phyloP scores from a whole-genome alignment of 2,113 vertebrate species.

The Etheostoma spectabile region DNA sequence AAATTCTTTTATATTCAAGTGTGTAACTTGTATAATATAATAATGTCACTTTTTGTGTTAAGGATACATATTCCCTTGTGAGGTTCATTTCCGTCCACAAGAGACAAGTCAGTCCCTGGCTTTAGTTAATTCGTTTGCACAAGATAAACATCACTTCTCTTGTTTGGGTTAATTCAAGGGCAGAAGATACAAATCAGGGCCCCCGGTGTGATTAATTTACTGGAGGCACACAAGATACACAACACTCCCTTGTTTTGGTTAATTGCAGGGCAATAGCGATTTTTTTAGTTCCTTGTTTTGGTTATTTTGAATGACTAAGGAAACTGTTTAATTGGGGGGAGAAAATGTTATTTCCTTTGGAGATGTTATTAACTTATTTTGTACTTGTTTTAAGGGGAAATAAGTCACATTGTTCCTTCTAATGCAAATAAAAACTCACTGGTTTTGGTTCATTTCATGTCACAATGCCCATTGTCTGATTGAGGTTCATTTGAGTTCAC shows the following conservation, averaged over 20 bases:
- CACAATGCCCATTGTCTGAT: neutral
- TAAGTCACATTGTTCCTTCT: neutral
- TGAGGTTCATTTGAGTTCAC: neutral
- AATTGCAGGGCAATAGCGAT: constrained; percentile 1
- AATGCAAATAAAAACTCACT: constrained; percentile 3
- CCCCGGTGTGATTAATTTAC: constrained; percentile 24
- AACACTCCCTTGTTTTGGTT: constrained; percentile 13
- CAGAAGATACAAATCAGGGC: constrained; percentile 14
- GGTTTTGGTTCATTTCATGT: neutral
- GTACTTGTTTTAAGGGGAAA: neutral
- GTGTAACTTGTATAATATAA: too few species aligned
- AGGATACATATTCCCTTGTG: neutral
- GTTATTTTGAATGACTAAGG: constrained; percentile 2
- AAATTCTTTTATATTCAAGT: too few species aligned
- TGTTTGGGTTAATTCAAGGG: constrained; percentile 38
- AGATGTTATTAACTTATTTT: constrained; percentile 28
- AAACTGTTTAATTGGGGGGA: constrained; percentile 3
- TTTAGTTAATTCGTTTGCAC: neutral
- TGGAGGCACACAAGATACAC: neutral
- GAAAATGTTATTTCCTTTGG: neutral
- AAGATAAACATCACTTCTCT: constrained; percentile 13
- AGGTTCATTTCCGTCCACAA: constrained; percentile 5
- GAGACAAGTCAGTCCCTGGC: neutral
- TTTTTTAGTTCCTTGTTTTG: constrained; percentile 3
- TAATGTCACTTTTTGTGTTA: neutral